These are phyloP conservation scores for Pongo pygmaeus DNA, from an alignment of 2,113 vertebrate species.

Conservation along the genomic window DNA sequence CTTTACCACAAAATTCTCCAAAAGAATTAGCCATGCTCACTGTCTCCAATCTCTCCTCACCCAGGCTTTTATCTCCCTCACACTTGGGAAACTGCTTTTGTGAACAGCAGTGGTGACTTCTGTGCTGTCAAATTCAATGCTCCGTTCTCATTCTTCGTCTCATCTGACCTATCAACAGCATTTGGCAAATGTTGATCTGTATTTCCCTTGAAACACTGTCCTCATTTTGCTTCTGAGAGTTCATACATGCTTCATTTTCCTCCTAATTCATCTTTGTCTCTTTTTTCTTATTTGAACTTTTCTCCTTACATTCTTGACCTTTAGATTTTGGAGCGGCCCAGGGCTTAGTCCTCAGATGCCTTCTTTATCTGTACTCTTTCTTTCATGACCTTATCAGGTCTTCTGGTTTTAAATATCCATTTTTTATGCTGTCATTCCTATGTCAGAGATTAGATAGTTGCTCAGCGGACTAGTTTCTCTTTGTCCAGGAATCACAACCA, in stretches of 20 bases:
- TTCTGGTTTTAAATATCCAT: slow-evolving; percentile 1
- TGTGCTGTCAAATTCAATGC: not conserved
- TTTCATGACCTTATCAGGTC: not conserved
- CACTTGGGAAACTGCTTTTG: not conserved
- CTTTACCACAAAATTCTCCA: not conserved
- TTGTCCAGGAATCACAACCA: not conserved
- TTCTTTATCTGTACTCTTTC: not conserved
- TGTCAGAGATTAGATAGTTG: not conserved
- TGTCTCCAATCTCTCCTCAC: not conserved
- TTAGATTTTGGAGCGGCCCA: not conserved
- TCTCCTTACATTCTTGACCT: not conserved
- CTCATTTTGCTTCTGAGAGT: not conserved
- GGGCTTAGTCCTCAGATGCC: not conserved
- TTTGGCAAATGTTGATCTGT: not conserved
- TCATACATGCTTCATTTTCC: not conserved
- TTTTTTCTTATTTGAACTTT: not conserved
- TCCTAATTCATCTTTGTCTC: not conserved
- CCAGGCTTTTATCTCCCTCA: not conserved
- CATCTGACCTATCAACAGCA: not conserved
- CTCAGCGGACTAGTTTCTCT: not conserved
- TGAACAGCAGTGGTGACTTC: not conserved
- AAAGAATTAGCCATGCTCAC: not conserved
- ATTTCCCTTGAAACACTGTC: not conserved
- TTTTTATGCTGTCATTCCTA: not conserved
- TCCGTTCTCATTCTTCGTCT: not conserved